Evolutionary conservation across 2,888 invertebrate genomes (phyloP), one percentile per base, ranked within the genome.

Genomic region (Tachina lurida): DNA sequence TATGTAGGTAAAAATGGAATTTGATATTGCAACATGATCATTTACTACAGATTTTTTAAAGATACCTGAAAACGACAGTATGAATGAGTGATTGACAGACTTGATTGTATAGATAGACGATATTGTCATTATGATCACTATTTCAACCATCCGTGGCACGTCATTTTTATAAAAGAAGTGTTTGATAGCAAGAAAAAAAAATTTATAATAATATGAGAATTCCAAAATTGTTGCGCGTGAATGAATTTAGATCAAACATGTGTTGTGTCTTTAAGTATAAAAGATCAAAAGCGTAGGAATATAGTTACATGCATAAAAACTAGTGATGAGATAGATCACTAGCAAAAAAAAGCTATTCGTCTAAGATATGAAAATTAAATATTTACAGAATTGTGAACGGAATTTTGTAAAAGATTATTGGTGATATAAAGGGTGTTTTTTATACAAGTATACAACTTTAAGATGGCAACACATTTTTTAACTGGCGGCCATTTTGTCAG

Each of bases 191-290:
- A 58, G 49, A 74, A 80, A n/a, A 63, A 71, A 41, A 52, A 17
- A 31, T 31, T 13, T 54, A 54, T 19, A 54, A n/a, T 17, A 31
- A 79, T 63, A 54, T 56, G 73, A 68, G 54, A 79, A 84, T 71
- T 84, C 70, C 49, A 79, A 60, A 79, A 74, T 41, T 43, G 84
- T 84, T 84, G 79, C 79, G 84, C 79, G 41, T 75, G 79, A 84
- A 80, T 84, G 71, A 75, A 71, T 84, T 84, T 43, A 80, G 75
- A 67, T 83, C 77, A 83, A 45, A 60, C 52, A 58, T 52, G 13
- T 67, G 67, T 67, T 41, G 47, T 45, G 10, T 60, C 15, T 67
- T 49, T 3, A 13, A 58, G 8, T 4, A 67, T 31, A 54, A 58
- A 49, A 56, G 10, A 22, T 15, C 4, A 58, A 73, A 22, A 15